Evolutionary conservation across 2,113 vertebrate genomes (phyloP).

Genomic region (Ophthalmolycus amberensis): DNA sequence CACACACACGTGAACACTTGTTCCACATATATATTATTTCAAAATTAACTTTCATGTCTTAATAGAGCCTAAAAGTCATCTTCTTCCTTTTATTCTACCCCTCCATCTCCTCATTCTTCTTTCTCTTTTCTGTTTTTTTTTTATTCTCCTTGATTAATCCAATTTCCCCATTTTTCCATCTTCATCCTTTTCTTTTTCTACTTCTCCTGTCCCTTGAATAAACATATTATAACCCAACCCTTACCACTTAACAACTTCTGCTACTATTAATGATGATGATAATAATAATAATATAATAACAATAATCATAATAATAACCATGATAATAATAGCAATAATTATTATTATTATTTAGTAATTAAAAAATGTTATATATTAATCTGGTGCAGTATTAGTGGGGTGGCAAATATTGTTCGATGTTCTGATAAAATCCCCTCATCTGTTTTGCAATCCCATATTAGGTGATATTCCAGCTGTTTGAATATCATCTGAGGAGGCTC

Average conservation of each 20-base stretch:
- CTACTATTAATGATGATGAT: background rate
- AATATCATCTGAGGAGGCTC: conserved; percentile 47
- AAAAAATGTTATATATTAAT: background rate
- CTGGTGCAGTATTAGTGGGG: background rate
- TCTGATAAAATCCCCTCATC: conserved; percentile 69
- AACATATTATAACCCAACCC: background rate
- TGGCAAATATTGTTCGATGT: conserved; percentile 23
- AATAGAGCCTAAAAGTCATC: background rate
- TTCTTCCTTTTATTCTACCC: background rate
- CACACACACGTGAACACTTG: background rate
- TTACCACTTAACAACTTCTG: background rate
- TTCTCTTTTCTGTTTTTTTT: background rate
- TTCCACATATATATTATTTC: background rate
- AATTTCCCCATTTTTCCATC: background rate
- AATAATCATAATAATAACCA: background rate
- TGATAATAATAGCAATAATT: background rate
- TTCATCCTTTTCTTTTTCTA: too few species aligned
- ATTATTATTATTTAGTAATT: background rate
- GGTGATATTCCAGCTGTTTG: conserved; percentile 73
- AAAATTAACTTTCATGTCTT: conserved; percentile 2
- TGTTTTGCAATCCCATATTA: conserved; percentile 69
- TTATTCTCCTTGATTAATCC: background rate
- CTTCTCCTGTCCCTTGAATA: background rate
- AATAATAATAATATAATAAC: background rate
- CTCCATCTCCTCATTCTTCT: background rate